Conservation (phyloP, 2,797 vertebrate genomes). For the Sebastes cheni region DNA sequence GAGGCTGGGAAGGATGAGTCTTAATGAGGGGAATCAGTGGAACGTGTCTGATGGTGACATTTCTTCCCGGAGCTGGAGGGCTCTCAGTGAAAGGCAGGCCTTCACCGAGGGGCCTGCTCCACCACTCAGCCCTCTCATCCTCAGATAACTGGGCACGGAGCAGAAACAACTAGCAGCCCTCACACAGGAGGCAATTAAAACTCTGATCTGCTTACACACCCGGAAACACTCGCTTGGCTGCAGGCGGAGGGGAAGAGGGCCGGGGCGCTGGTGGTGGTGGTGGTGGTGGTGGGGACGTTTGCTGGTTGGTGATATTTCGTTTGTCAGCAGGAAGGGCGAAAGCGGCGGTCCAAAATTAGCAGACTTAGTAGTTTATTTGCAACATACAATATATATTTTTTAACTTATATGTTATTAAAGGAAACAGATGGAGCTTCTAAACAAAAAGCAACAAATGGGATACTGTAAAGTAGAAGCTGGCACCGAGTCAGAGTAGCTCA, state of each 20-base stretch:
- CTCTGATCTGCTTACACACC: slow-evolving; percentile 69
- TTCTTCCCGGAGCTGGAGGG: slow-evolving; percentile 61
- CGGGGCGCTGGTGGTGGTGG: background rate
- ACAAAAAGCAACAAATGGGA: slow-evolving; percentile 25
- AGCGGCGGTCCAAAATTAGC: slow-evolving; percentile 17
- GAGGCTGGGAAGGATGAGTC: slow-evolving; percentile 65
- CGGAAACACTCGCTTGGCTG: slow-evolving; percentile 62
- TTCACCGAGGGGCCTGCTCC: slow-evolving; percentile 39
- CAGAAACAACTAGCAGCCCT: slow-evolving; percentile 46
- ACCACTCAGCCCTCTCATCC: slow-evolving; percentile 46
- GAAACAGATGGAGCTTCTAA: slow-evolving; percentile 50
- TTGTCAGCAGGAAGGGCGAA: slow-evolving; percentile 58
- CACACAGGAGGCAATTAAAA: slow-evolving; percentile 73
- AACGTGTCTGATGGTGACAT: slow-evolving; percentile 76
- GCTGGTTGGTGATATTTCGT: slow-evolving; percentile 32
- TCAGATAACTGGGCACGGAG: slow-evolving; percentile 21
- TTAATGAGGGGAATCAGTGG: slow-evolving; percentile 73
- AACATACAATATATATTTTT: slow-evolving; percentile 9
- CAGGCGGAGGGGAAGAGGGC: slow-evolving; percentile 38
- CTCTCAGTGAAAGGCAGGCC: slow-evolving; percentile 46
- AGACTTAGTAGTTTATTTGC: slow-evolving; percentile 24
- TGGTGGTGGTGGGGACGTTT: slow-evolving; percentile 13
- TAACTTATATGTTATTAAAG: slow-evolving; percentile 33
- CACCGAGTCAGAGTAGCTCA: slow-evolving; percentile 39
- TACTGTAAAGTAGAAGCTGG: slow-evolving; percentile 49